A percentile compares a stretch with the other conserved stretches of the same genome.
These are phyloP conservation scores for Dryobota labecula DNA, from an alignment of 2,888 invertebrate species.

Conservation along the genomic window DNA sequence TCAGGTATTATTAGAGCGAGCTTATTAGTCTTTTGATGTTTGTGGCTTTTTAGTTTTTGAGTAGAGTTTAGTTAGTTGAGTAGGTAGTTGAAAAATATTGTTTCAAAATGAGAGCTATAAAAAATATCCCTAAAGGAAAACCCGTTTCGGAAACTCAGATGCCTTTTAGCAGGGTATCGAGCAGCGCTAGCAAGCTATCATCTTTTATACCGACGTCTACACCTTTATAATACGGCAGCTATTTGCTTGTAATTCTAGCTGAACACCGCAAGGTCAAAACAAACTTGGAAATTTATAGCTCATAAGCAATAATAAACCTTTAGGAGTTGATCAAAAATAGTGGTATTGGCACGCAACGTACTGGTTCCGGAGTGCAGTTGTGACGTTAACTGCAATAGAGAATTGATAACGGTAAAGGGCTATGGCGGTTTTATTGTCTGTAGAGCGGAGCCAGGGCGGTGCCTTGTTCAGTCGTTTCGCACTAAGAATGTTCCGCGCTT, in stretches of 20 bases:
- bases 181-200: slow-evolving; percentile 20
- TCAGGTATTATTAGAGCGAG: slow-evolving; percentile 47
- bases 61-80: too few relatives aligned
- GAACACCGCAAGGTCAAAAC: slow-evolving; percentile 31
- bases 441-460: slow-evolving; percentile 46
- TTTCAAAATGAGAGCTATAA: not conserved
- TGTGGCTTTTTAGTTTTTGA: slow-evolving; percentile 23
- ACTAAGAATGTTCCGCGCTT: slow-evolving; percentile 29
- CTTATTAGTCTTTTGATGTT: slow-evolving; percentile 48
- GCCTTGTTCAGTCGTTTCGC: slow-evolving; percentile 20
- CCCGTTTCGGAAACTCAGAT: slow-evolving; percentile 14
- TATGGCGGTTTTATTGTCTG: slow-evolving; percentile 75
- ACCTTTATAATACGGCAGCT: slow-evolving; percentile 13
- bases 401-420: slow-evolving; percentile 79
- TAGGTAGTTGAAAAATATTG: slow-evolving; percentile 9
- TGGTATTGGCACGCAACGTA: slow-evolving; percentile 43
- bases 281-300: slow-evolving; percentile 32
- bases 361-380: slow-evolving; percentile 66
- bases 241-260: slow-evolving; percentile 25
- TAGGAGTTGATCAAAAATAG: slow-evolving; percentile 40
- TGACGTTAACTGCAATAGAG: slow-evolving; percentile 80
- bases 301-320: slow-evolving; percentile 39
- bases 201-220: slow-evolving; percentile 14
- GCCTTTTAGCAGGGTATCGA: slow-evolving; percentile 12
- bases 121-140: slow-evolving; percentile 12